phyloP scores from a whole-genome alignment of 2,113 vertebrate species.

The Bos javanicus region DNA sequence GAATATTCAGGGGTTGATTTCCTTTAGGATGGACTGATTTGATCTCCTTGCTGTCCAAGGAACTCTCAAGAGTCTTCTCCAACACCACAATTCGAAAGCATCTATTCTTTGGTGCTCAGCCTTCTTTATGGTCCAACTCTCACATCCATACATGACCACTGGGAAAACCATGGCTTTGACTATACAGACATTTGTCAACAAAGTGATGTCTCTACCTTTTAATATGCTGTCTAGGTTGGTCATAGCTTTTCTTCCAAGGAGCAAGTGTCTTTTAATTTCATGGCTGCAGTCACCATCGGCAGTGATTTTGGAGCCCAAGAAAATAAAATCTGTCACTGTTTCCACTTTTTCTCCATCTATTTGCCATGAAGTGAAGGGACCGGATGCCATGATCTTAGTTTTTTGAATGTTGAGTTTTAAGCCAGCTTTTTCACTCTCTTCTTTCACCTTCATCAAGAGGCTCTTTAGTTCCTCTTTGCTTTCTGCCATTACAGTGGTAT shows the following conservation, averaged over 20 bases:
- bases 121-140: background rate
- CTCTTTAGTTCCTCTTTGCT: background rate
- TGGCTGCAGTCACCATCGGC: background rate
- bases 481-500: background rate
- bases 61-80: background rate
- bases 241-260: background rate
- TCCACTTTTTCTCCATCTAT: background rate
- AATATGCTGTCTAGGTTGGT: background rate
- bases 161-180: background rate
- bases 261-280: background rate
- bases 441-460: background rate
- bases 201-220: background rate
- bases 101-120: background rate
- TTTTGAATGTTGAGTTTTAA: background rate
- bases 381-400: background rate
- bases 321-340: background rate
- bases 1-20: background rate
- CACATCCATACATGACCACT: background rate
- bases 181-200: background rate
- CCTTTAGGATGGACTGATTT: background rate
- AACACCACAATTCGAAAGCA: background rate
- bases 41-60: background rate
- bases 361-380: background rate
- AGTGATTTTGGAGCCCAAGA: background rate
- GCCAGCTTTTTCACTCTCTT: background rate